These are phyloP conservation scores for Argyresthia goedartella DNA, from an alignment of 2,888 invertebrate species.

Conservation along the genomic window DNA sequence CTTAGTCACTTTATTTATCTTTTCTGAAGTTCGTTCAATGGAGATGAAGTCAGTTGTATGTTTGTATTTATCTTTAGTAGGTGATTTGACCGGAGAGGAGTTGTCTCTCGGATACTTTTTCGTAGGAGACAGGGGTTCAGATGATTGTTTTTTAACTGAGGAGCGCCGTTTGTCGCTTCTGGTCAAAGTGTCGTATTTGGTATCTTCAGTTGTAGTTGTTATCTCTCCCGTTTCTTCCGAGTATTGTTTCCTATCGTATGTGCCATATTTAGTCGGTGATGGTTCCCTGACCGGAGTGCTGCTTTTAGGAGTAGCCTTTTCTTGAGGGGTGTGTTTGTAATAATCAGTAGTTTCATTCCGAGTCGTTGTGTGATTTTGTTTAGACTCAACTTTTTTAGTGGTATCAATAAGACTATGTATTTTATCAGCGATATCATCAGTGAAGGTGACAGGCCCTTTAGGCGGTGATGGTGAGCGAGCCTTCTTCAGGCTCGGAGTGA, in stretches of 20 bases:
- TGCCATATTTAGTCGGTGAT: constrained; percentile 26
- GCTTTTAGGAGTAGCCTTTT: constrained; percentile 5
- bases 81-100: constrained; percentile 12
- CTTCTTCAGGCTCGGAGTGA: constrained; percentile 15
- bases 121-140: constrained; percentile 25
- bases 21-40: constrained; percentile 37
- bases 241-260: constrained; percentile 23
- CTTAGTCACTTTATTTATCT: constrained; percentile 30
- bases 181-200: constrained; percentile 20
- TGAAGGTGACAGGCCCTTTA: constrained; percentile 28
- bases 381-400: constrained; percentile 10
- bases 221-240: constrained; percentile 13
- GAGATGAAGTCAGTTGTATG: constrained; percentile 39
- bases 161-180: constrained; percentile 18
- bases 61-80: constrained; percentile 31
- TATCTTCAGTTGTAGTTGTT: constrained; percentile 15
- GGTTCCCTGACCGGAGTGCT: constrained; percentile 12
- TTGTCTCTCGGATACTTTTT: constrained; percentile 14
- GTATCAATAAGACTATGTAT: constrained; percentile 8
- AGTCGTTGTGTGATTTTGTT: not conserved
- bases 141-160: constrained; percentile 15
- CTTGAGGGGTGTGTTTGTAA: not conserved
- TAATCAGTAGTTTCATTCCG: constrained; percentile 7
- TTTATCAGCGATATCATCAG: constrained; percentile 15
- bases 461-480: constrained; percentile 33